Conservation (phyloP, 2,797 vertebrate species). For the Benthosema pterotum region DNA sequence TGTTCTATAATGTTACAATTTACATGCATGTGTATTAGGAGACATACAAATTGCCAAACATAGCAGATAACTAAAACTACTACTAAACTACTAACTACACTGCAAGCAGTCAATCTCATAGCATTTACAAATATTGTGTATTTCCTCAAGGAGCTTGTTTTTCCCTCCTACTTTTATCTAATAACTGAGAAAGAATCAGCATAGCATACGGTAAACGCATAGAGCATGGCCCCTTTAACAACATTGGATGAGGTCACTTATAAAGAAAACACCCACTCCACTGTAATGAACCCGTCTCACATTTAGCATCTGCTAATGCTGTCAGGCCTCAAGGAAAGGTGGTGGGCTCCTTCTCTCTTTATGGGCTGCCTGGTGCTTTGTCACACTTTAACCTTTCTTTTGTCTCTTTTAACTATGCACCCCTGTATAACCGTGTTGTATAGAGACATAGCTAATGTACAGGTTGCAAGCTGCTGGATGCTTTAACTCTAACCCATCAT, state of each 20-base stretch:
- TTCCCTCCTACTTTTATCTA: background rate
- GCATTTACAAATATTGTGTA: background rate
- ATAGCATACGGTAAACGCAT: slow-evolving; percentile 14
- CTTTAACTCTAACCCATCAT: too few relatives aligned
- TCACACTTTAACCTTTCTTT: slow-evolving; percentile 21
- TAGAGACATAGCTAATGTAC: too few relatives aligned
- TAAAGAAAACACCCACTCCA: slow-evolving; percentile 42
- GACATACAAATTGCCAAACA: too few relatives aligned
- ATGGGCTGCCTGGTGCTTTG: slow-evolving; percentile 20
- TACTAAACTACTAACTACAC: background rate
- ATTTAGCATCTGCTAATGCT: slow-evolving; percentile 62
- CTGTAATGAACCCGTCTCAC: slow-evolving; percentile 34
- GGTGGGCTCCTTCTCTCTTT: background rate
- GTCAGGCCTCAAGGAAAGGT: slow-evolving; percentile 22
- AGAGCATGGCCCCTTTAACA: slow-evolving; percentile 29
- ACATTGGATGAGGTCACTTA: slow-evolving; percentile 50
- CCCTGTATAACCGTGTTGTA: too few relatives aligned
- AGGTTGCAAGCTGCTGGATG: too few relatives aligned
- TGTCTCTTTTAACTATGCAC: too few relatives aligned
- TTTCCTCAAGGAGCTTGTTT: background rate
- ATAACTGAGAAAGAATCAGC: too few relatives aligned
- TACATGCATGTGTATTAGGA: too few relatives aligned
- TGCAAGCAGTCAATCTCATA: background rate
- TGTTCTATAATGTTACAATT: too few relatives aligned
- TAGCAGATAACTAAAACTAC: background rate